These are phyloP conservation scores for Romanogobio albipinnatus DNA, from an alignment of 2,113 vertebrate species.

Conservation along the genomic window DNA sequence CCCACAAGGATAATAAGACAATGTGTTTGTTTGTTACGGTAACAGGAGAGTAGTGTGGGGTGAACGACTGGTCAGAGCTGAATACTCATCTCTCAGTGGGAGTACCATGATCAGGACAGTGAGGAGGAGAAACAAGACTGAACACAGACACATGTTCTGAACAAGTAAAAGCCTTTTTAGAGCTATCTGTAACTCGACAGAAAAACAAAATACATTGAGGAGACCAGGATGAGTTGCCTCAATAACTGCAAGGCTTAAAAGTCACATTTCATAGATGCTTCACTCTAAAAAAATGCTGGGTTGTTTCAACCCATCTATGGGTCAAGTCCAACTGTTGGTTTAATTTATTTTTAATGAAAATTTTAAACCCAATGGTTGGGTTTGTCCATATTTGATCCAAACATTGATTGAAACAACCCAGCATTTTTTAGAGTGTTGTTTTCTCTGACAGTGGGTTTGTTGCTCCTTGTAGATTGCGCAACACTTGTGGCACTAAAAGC, in stretches of 20 bases:
- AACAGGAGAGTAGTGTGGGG: slow-evolving; percentile 59
- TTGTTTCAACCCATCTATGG: too few species aligned
- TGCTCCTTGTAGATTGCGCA: background rate
- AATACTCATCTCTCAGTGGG: slow-evolving; percentile 21
- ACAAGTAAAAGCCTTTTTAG: slow-evolving; percentile 6
- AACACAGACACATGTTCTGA: slow-evolving; percentile 20
- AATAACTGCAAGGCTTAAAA: background rate
- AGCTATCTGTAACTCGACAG: background rate
- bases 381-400: too few species aligned
- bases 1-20: background rate
- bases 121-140: background rate
- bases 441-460: background rate
- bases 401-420: too few species aligned
- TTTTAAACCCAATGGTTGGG: too few species aligned
- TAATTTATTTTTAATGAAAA: too few species aligned
- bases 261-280: too few species aligned
- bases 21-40: slow-evolving; percentile 34
- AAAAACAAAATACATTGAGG: background rate
- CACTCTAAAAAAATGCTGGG: too few species aligned
- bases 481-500: too few species aligned
- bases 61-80: slow-evolving; percentile 58
- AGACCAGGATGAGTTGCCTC: background rate
- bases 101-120: slow-evolving; percentile 20
- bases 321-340: too few species aligned
- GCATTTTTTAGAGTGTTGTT: background rate